Conservation (phyloP, 2,888 invertebrate genomes). For the Pristionchus entomophagus region DNA sequence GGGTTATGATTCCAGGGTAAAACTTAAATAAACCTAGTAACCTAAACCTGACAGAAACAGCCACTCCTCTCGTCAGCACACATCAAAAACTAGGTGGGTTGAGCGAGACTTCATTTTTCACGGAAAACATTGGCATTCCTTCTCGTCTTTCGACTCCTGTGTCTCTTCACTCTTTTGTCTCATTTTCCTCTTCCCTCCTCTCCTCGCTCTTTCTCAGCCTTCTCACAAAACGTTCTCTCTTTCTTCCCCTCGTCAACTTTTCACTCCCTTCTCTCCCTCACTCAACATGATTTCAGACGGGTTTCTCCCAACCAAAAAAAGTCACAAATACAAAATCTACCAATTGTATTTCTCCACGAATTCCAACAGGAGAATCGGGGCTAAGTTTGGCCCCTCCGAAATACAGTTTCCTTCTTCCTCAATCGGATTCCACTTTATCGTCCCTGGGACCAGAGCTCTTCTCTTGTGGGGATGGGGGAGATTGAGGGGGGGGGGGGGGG, state of each 20-base stretch:
- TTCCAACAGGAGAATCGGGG: constrained; percentile 24
- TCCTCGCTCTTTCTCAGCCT: constrained; percentile 51
- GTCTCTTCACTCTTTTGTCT: constrained; percentile 27
- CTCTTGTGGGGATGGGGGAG: not conserved
- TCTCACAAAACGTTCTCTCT: constrained; percentile 46
- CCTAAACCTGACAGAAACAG: not conserved
- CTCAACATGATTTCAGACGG: not conserved
- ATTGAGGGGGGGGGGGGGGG: not conserved
- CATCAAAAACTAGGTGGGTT: not conserved
- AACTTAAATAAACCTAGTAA: not conserved
- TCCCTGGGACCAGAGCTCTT: not conserved
- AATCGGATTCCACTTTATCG: constrained; percentile 21
- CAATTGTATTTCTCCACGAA: not conserved
- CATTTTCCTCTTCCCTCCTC: constrained; percentile 36
- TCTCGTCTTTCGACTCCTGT: no score
- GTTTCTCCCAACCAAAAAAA: not conserved
- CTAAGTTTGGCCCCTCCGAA: no score
- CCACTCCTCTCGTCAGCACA: not conserved
- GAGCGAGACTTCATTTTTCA: not conserved
- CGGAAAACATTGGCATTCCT: not conserved
- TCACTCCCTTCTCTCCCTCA: constrained; percentile 46
- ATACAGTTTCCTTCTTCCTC: not conserved
- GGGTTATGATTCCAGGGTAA: not conserved
- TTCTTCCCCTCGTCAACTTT: constrained; percentile 1
- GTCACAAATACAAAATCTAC: no score